These are phyloP conservation scores for Synodontis membranacea DNA, from an alignment of 2,113 vertebrate species.

Conservation along the genomic window DNA sequence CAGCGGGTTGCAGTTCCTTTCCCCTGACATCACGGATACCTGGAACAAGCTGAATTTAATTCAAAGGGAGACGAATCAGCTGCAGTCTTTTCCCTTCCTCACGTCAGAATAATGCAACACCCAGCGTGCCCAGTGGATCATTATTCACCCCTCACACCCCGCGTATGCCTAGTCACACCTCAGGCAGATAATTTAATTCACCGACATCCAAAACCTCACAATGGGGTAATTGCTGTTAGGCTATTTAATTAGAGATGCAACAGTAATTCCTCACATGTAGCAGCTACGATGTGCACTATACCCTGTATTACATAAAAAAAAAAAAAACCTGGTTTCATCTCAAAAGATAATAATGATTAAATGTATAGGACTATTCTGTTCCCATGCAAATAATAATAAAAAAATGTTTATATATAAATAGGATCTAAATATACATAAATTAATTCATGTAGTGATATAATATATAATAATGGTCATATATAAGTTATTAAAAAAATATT, in stretches of 20 bases:
- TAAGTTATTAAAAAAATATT: too few relatives aligned
- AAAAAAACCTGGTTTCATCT: neutral
- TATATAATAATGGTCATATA: neutral
- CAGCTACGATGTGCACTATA: neutral
- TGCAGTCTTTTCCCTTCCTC: neutral
- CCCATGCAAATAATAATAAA: neutral
- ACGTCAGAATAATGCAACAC: neutral
- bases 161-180: slow-evolving; percentile 9
- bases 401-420: too few relatives aligned
- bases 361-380: neutral
- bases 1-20: neutral
- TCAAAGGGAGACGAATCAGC: neutral
- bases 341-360: neutral
- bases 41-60: neutral
- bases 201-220: neutral
- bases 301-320: neutral
- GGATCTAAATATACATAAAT: too few relatives aligned
- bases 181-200: slow-evolving; percentile 5
- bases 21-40: neutral
- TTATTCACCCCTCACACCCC: neutral
- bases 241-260: slow-evolving; percentile 15
- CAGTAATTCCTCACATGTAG: neutral
- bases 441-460: too few relatives aligned
- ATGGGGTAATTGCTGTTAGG: neutral
- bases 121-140: neutral